A percentile compares a stretch with the other conserved stretches of the same genome.
Evolutionary conservation across 30 jellyfish, hydroid and myxozoan genomes (phyloP).

Genomic region (Pseudorhiza aurosa): DNA sequence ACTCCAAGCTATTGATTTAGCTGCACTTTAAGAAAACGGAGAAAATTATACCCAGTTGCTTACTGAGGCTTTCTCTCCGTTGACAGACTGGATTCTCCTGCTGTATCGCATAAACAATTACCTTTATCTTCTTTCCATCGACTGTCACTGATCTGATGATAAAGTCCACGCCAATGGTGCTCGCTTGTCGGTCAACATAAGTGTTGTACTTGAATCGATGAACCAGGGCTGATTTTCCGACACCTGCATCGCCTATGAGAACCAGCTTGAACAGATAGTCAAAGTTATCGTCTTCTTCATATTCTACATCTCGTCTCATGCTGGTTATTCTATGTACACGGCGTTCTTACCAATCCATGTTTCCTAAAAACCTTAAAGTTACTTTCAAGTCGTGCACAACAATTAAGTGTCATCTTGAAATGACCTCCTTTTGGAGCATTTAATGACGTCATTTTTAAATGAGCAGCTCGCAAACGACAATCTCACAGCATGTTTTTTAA

Average conservation of each 20-base stretch:
- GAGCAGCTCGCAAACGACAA: background rate
- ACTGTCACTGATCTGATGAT: constrained; percentile 65
- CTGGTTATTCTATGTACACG: no score
- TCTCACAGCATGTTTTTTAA: no score
- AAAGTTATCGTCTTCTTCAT: constrained; percentile 71
- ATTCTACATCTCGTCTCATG: constrained; percentile 21
- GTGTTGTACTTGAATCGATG: constrained; percentile 93
- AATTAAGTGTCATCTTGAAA: background rate
- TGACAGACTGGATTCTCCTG: no score
- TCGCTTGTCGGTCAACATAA: constrained; percentile 88
- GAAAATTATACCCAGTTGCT: no score
- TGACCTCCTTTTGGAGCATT: constrained; percentile 1
- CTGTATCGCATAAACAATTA: background rate
- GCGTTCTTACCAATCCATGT: no score
- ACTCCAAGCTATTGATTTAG: no score
- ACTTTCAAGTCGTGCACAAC: no score
- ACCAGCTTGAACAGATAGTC: constrained; percentile 91
- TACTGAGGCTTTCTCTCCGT: no score
- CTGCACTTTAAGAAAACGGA: no score
- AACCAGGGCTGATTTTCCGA: constrained; percentile 93
- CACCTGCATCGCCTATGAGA: constrained; percentile 96
- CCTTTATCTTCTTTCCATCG: constrained; percentile 91
- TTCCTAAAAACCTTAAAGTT: no score
- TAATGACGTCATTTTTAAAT: background rate
- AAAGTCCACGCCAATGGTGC: constrained; percentile 97